Evolutionary conservation across 2,113 vertebrate species (phyloP).

Genomic region (Alethe diademata): DNA sequence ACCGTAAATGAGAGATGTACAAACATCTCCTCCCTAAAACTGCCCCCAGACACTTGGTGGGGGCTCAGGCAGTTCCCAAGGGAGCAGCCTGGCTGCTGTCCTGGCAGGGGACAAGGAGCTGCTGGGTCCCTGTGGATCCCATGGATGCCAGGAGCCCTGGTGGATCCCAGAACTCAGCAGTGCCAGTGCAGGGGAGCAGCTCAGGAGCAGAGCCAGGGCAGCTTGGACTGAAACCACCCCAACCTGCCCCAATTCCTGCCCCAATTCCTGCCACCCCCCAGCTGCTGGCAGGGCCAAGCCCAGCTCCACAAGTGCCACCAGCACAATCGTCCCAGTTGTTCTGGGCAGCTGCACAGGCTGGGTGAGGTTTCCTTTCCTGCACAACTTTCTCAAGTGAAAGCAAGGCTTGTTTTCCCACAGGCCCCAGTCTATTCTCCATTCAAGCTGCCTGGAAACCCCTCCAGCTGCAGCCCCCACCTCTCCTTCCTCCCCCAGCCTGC

Average conservation of each 20-base stretch:
- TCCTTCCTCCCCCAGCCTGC: background rate
- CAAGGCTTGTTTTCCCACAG: background rate
- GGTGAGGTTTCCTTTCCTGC: background rate
- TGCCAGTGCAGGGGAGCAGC: background rate
- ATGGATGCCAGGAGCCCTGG: fast-evolving
- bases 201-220: background rate
- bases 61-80: background rate
- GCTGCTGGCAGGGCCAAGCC: background rate
- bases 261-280: background rate
- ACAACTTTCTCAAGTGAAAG: background rate
- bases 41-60: background rate
- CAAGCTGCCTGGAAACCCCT: background rate
- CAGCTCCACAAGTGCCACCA: background rate
- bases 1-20: background rate
- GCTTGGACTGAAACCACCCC: background rate
- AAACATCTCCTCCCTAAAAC: background rate
- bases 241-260: background rate
- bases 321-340: background rate
- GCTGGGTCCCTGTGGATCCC: fast-evolving
- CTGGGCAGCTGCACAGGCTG: background rate
- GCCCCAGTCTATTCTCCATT: background rate
- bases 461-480: background rate
- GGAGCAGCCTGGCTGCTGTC: background rate
- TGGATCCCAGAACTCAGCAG: fast-evolving
- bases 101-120: background rate